Evolutionary conservation across 2,888 invertebrate genomes (phyloP), one percentile per base, ranked within the genome.

Genomic region (Seira ritae): DNA sequence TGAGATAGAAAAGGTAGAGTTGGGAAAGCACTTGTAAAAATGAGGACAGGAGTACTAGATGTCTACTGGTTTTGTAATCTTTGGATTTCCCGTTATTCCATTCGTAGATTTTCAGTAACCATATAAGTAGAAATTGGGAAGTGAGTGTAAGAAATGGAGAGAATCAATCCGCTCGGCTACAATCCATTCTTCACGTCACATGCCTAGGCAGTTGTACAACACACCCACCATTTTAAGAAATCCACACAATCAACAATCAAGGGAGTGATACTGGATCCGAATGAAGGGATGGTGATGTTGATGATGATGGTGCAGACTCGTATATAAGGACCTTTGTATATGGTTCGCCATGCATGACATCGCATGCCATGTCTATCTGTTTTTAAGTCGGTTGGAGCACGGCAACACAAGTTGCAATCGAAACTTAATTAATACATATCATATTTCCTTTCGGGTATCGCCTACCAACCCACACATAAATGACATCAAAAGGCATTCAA

Each of bases 201-300:
- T 72, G 72, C 60, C 37, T 60, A 72, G 60, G 55, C 55, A 31
- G 24, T 60, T 60, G n/a, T 12, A 23, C 17, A 8, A 60, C 72
- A 70, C 42, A 70, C 31, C 31, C 31, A 31, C 31, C 31, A 31
- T 31, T 31, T n/a, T 72, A 60, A n/a, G 60, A 15, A 17, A 23
- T 60, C n/a, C 72, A 55, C 72, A 72, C 42, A 19, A 69, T 20
- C 69, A 69, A 69, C 46, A 69, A 69, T n/a, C n/a, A n/a, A n/a
- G n/a, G n/a, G n/a, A n/a, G n/a, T n/a, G n/a, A n/a, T n/a, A n/a
- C n/a, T n/a, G n/a, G n/a, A n/a, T n/a, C n/a, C n/a, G n/a, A n/a
- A 50, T 50, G 2, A 50, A 50, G 12, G 2, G 50, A n/a, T 8
- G 15, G 2, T 15, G 12, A 50, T 50, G 6, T 50, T n/a, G 50